Base-by-base conservation (phyloP, 2,888 invertebrate species). In the Nasonovia ribisnigri region DNA sequence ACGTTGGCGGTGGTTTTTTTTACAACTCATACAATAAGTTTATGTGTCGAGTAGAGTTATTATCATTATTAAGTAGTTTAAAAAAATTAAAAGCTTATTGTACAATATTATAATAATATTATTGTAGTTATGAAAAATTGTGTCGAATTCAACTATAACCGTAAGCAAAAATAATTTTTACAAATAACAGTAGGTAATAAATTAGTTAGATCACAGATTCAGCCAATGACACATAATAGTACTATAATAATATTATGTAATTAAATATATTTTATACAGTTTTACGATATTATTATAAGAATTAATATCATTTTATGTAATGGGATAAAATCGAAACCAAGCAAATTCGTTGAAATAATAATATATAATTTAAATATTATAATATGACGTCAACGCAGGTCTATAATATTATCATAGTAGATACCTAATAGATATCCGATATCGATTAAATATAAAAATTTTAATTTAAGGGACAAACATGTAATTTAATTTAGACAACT, bases 161-260 rank as follows among this genome's bases (percentile, higher is more conserved):
- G 24, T 51, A 51, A 88, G 24, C 51, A 51, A 51, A 51, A 51
- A 51, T 36, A 88, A 8, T 24, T 51, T 20, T 51, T 36, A 87
- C n/a, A 51, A 51, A 87, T 87, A 36, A 87, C 48, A 87, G 77
- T 57, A 57, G 57, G 77, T 57, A 57, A 36, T 48, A 20, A n/a
- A 88, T 88, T 88, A 51, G 51, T 48, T 88, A 51, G 88, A 88
- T 88, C 88, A 88, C 88, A 88, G 88, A 48, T 88, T 20, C n/a
- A 87, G 87, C 48, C n/a, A 51, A 87, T 87, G 29, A 51, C 48
- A 46, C 87, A 87, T 87, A n/a, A 36, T 36, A 88, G 88, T 88
- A 11, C 36, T 77, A 77, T 77, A 77, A 36, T 36, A 67, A 36
- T 67, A 67, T 67, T 67, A 36, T 67, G 16, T 67, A 67, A 77